Evolutionary conservation across 1,140 invertebrate species (phyloP), one percentile per base, ranked within the genome.

Genomic region (Watersipora subatra): DNA sequence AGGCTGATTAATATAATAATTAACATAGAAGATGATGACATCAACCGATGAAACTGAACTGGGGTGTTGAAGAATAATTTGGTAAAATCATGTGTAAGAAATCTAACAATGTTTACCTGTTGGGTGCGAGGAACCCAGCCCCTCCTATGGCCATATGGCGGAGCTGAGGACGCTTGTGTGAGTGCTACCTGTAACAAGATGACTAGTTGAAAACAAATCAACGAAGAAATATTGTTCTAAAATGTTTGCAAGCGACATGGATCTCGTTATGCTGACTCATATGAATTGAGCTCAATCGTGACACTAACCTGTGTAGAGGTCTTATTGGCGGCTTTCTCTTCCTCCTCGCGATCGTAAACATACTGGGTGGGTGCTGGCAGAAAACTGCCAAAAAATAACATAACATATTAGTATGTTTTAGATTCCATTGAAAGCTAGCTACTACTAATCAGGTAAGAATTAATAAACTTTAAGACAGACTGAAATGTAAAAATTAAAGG

Each of bases 111-210:
- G 46, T 63, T 87, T 80, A 94, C 92, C 63, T 94, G 91, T 70
- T 86, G 83, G 65, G 84, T 85, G 65, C 94, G 80, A 19, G 96
- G 96, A 2, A 97, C 82, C 92, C 93, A 99, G 74, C 92, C 92
- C 82, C 89, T 88, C 69, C 96, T 85, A 71, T 93, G 88, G 0
- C 94, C 93, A 85, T 99, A 99, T 0, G 93, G 92, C 3, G 96
- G 96, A n/a, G 91, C 90, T 71, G 88, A 87, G 46, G 87, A 86
- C 72, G 87, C 86, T 46, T 89, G 88, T 65, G 89, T 86, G n/a
- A 93, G 88, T 57, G 92, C 75, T 1, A 86, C 85, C 58, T 75
- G 57, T 75, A 78, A 64, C 63, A 68, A 63, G 55, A 64, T 26
- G 57, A 28, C 29, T 59, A 28, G 55, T 57, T 22, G 63, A 64